Evolutionary conservation across 2,113 vertebrate species (phyloP).

Genomic region (Tricholaema leucomelas): DNA sequence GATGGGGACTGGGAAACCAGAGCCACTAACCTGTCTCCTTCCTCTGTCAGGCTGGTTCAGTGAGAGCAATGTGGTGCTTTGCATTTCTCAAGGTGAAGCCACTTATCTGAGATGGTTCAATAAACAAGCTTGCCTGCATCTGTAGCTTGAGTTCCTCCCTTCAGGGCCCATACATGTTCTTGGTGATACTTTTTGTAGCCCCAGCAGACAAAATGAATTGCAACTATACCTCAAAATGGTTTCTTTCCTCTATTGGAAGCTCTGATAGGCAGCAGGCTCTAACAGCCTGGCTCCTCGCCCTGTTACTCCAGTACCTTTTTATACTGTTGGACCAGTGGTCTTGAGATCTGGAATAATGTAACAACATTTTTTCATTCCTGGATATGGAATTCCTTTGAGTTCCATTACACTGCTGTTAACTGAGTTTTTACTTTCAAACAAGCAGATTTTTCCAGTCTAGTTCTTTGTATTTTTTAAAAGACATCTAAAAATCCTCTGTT

Average conservation of each 20-base stretch:
- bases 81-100: background rate
- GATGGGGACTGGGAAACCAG: background rate
- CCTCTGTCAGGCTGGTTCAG: background rate
- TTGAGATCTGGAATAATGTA: background rate
- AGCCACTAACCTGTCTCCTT: background rate
- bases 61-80: background rate
- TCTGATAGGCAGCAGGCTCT: background rate
- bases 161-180: background rate
- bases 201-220: background rate
- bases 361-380: background rate
- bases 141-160: background rate
- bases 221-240: background rate
- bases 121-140: background rate
- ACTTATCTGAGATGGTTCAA: background rate
- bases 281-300: accelerated
- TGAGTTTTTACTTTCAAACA: background rate
- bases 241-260: background rate
- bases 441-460: background rate
- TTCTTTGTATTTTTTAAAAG: background rate
- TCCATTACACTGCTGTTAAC: background rate
- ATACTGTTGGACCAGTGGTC: background rate
- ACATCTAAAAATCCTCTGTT: background rate
- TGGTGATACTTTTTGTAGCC: background rate
- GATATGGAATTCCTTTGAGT: background rate
- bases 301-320: background rate